Percentiles rank a stretch among this genome's conserved stretches.
Evolutionary conservation across 2,113 vertebrate genomes (phyloP).

Genomic region (Isichthys henryi): DNA sequence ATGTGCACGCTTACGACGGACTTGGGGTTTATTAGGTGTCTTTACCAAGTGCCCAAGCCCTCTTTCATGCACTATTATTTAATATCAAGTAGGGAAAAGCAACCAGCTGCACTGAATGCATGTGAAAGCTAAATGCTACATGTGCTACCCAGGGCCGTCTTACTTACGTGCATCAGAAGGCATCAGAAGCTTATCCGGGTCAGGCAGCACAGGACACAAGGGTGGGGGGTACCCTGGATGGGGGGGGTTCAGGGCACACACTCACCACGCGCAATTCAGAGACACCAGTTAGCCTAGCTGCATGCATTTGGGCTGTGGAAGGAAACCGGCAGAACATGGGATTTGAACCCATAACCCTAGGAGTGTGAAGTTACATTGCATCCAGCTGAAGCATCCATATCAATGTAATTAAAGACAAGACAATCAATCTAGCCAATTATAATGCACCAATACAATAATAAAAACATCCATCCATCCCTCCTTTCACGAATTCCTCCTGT

Average conservation of each 20-base stretch:
- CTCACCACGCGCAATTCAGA: not conserved
- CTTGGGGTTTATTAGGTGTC: conserved; percentile 63
- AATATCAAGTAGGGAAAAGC: conserved; percentile 32
- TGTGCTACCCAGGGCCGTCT: not conserved
- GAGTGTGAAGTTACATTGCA: not conserved
- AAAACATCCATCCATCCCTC: not conserved
- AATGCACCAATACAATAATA: not conserved
- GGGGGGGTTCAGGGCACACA: not conserved
- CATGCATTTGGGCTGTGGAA: not conserved
- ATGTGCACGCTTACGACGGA: conserved; percentile 67
- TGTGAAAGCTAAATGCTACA: conserved; percentile 28
- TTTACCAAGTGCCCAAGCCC: conserved; percentile 59
- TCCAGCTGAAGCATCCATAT: not conserved
- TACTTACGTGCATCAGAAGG: not conserved
- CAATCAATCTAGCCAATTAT: not conserved
- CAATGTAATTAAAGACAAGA: not conserved
- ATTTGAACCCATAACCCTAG: not conserved
- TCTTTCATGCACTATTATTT: conserved; percentile 27
- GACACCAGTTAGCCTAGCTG: not conserved
- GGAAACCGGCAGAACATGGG: not conserved
- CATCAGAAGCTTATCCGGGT: not conserved
- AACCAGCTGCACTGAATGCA: conserved; percentile 36
- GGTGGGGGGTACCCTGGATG: not conserved
- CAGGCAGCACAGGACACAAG: not conserved
- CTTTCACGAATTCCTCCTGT: not conserved